A percentile compares a stretch with the other conserved stretches of the same genome.
Conservation (phyloP, 2,888 invertebrate genomes). For the Nasonia oneida region DNA sequence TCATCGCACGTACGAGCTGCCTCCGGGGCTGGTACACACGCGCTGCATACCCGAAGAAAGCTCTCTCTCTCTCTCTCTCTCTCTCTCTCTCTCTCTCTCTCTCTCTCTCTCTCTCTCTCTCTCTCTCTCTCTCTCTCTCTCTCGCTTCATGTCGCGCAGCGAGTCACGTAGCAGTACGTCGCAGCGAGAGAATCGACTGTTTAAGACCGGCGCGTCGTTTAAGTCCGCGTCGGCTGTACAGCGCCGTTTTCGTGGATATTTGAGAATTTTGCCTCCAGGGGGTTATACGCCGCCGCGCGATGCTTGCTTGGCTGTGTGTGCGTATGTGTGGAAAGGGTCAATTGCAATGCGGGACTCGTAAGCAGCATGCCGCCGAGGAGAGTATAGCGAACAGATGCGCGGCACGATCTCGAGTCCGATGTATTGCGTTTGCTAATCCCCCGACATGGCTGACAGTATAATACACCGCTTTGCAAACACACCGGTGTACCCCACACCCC, state of each 20-base stretch:
- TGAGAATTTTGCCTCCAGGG: conserved; percentile 70
- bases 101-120: background rate
- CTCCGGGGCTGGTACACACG: background rate
- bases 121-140: conserved; percentile 28
- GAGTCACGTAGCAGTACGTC: background rate
- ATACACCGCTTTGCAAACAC: conserved; percentile 77
- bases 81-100: background rate
- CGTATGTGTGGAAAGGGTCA: conserved; percentile 37
- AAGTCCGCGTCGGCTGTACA: background rate
- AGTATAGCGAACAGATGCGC: conserved; percentile 75
- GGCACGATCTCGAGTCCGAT: conserved; percentile 76
- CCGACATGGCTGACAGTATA: conserved; percentile 77
- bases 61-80: conserved; percentile 19
- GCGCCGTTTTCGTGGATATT: conserved; percentile 72
- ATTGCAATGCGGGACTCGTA: conserved; percentile 68
- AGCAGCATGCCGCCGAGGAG: conserved; percentile 57
- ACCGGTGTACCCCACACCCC: conserved; percentile 54
- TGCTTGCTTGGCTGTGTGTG: background rate
- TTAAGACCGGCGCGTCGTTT: conserved; percentile 42
- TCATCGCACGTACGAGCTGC: conserved; percentile 47
- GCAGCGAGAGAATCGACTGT: conserved; percentile 31
- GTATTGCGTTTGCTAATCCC: conserved; percentile 78
- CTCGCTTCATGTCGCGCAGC: background rate
- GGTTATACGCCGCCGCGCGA: conserved; percentile 62
- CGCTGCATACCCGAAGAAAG: conserved; percentile 37